Evolutionary conservation across 2,888 invertebrate genomes (phyloP), one percentile per base, ranked within the genome.

Genomic region (Drosophila villosipedis): DNA sequence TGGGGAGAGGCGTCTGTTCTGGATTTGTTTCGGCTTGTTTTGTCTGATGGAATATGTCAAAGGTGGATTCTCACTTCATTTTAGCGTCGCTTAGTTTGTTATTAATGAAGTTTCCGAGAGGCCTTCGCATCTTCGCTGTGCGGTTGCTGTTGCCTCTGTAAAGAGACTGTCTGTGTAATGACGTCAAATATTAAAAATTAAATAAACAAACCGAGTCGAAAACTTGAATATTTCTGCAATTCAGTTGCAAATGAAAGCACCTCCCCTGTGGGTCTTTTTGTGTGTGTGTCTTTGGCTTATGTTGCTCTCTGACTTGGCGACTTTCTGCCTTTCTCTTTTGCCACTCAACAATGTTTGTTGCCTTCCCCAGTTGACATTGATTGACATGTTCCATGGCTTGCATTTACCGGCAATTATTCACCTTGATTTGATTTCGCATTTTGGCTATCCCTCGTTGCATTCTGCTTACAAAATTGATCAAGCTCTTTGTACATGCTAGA

Each of bases 51-150:
- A 69, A 66, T 73, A 66, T 76, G 81, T 83, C 81, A 83, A 78
- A 74, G 70, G 75, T 74, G 67, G 59, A 72, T 82, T 77, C 80
- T 76, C 75, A 61, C 78, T 73, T 66, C 73, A 84, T 82, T 67
- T 68, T 47, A 74, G 73, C 70, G 66, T 76, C 79, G 79, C 76
- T 89, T 83, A 88, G 83, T 89, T 82, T 83, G 79, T 80, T 90
- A 86, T 90, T 84, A 90, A 90, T 90, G 86, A 83, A 89, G 88
- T 84, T 80, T 82, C 72, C 69, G 62, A 73, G 66, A 70, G 73
- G 62, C 78, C 64, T 73, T 80, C 73, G 75, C 82, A 82, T 78
- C 73, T 80, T 61, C 7, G 35, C 59, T 59, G 14, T 5, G 2
- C 33, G 35, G 4, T 35, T 14, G 35, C 52, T 59, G 70, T 57